phyloP scores from a whole-genome alignment of 2,888 invertebrate species.

The Pseudococcus viburni region DNA sequence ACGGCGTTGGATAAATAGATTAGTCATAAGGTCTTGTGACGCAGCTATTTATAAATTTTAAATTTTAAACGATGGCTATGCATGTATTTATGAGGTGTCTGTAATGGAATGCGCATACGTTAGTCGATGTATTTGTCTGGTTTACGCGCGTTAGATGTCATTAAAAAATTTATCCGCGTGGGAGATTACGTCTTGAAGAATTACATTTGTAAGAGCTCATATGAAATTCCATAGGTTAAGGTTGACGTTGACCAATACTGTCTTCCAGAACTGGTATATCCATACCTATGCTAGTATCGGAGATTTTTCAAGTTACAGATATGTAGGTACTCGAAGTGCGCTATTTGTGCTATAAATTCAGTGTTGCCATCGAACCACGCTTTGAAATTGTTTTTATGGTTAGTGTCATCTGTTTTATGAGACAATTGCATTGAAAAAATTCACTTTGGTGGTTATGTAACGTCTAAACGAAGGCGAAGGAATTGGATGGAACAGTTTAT shows the following conservation, averaged over 20 bases:
- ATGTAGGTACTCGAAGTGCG: not conserved
- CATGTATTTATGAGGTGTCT: conserved; percentile 58
- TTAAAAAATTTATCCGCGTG: conserved; percentile 64
- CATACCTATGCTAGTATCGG: no score
- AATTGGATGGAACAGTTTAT: no score
- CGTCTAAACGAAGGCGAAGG: no score
- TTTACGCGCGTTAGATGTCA: conserved; percentile 59
- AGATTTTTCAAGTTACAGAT: not conserved
- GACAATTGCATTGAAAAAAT: no score
- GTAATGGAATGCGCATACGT: conserved; percentile 49
- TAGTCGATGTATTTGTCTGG: conserved; percentile 25
- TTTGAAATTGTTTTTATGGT: not conserved
- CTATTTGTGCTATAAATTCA: not conserved
- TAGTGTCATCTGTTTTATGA: no score
- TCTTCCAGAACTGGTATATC: conserved; percentile 54
- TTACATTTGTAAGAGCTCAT: conserved; percentile 61
- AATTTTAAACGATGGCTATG: conserved; percentile 22
- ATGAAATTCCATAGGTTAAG: conserved; percentile 65
- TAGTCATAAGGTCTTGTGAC: conserved; percentile 38
- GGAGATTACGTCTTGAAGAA: conserved; percentile 64
- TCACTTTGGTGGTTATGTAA: no score
- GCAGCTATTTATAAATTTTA: conserved; percentile 26
- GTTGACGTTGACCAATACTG: conserved; percentile 61
- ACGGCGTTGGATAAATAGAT: conserved; percentile 15
- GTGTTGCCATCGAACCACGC: not conserved